Conservation (phyloP, 2,113 vertebrate genomes). For the Cryptotis parvus region DNA sequence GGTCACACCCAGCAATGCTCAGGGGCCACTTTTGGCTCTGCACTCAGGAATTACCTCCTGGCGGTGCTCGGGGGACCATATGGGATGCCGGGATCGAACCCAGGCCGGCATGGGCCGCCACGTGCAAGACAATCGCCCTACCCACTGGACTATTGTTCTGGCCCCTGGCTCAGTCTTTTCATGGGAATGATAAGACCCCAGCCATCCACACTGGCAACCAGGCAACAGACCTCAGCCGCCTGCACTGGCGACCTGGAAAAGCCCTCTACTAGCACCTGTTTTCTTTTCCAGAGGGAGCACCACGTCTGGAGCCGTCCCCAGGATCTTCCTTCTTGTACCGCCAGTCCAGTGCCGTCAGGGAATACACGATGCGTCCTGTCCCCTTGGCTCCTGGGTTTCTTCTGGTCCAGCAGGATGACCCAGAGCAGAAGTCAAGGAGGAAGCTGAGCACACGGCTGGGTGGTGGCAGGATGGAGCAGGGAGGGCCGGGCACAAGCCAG, state of each 20-base stretch:
- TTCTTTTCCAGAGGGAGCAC: conserved; percentile 70
- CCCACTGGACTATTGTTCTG: no score
- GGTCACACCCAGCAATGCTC: no score
- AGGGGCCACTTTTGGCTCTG: no score
- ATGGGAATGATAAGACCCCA: conserved; percentile 26
- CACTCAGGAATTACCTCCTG: no score
- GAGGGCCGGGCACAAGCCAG: conserved; percentile 48
- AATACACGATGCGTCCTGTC: neutral
- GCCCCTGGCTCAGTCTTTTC: no score
- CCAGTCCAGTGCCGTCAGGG: neutral
- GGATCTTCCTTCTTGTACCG: conserved; percentile 50
- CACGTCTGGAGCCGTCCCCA: conserved; percentile 22
- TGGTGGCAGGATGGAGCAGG: conserved; percentile 44
- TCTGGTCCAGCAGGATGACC: conserved; percentile 69
- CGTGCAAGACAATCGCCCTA: no score
- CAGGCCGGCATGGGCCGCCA: no score
- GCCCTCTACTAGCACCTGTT: conserved; percentile 62
- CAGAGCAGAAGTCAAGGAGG: conserved; percentile 50
- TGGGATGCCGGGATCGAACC: no score
- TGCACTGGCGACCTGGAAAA: conserved; percentile 19
- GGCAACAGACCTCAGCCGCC: conserved; percentile 48
- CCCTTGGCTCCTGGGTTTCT: conserved; percentile 56
- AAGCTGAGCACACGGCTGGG: conserved; percentile 23
- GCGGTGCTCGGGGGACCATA: no score
- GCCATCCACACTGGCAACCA: conserved; percentile 33